phyloP scores from a whole-genome alignment of 2,113 vertebrate species.

The Balaenoptera acutorostrata region DNA sequence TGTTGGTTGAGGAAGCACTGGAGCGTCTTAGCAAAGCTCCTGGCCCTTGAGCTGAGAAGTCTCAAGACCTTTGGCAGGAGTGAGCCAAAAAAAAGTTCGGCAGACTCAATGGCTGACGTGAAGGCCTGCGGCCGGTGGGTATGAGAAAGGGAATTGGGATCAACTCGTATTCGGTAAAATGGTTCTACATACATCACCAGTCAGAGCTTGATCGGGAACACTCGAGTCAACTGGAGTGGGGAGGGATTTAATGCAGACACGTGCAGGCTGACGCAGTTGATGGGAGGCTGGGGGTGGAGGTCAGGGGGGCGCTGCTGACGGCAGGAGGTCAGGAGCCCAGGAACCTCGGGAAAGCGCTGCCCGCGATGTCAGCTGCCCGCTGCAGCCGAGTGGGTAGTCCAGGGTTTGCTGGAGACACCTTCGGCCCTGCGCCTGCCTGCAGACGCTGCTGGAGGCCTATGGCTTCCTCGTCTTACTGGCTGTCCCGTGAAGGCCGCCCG shows the following conservation, averaged over 20 bases:
- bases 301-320: not conserved
- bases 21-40: not conserved
- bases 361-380: not conserved
- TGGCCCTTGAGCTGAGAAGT: not conserved
- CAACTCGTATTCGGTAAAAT: accelerated
- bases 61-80: not conserved
- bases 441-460: accelerated
- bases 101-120: accelerated
- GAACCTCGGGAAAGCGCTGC: accelerated
- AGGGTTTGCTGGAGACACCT: not conserved
- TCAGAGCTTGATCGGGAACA: too few relatives aligned
- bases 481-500: accelerated
- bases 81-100: not conserved
- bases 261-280: too few relatives aligned
- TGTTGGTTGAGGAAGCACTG: not conserved
- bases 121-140: accelerated
- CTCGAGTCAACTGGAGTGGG: not conserved
- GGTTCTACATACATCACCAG: accelerated
- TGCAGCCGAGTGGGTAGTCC: too few relatives aligned
- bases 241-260: accelerated
- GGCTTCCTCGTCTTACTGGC: accelerated
- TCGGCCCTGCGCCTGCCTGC: not conserved
- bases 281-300: not conserved
- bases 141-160: accelerated
- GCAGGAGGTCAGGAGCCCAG: accelerated